These are phyloP conservation scores for Heterodera schachtii DNA, from an alignment of 1,140 invertebrate genomes.

Conservation along the genomic window DNA sequence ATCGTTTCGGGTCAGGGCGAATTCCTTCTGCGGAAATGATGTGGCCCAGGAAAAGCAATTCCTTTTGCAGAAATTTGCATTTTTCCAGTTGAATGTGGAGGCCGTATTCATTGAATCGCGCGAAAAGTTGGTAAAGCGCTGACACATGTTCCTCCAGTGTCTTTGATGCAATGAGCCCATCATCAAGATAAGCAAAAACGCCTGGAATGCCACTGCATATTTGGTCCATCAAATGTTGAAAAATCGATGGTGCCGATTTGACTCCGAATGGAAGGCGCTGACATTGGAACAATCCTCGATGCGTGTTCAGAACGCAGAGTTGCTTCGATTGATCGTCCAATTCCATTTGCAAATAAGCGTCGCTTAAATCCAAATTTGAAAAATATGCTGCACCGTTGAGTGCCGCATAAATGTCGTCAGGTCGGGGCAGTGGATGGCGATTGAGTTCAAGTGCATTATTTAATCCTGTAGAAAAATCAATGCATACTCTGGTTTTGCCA, in stretches of 20 bases:
- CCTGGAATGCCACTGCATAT: constrained; percentile 56
- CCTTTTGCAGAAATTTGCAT: too few species aligned
- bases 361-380: too few species aligned
- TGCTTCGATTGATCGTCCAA: constrained; percentile 38
- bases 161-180: neutral
- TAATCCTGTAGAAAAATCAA: constrained; percentile 58
- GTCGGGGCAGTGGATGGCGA: constrained; percentile 44
- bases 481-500: constrained; percentile 65
- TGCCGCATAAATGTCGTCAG: constrained; percentile 44
- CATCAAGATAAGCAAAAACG: constrained; percentile 10
- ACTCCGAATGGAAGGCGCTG: constrained; percentile 68
- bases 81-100: constrained; percentile 31
- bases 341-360: constrained; percentile 5
- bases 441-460: constrained; percentile 23
- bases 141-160: constrained; percentile 27
- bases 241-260: constrained; percentile 68
- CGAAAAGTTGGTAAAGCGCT: constrained; percentile 23
- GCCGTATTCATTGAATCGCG: constrained; percentile 38
- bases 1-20: constrained; percentile 12
- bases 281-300: neutral
- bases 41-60: too few species aligned
- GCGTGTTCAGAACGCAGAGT: constrained; percentile 32
- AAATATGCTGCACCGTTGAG: too few species aligned
- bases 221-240: constrained; percentile 65
- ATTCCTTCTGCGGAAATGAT: too few species aligned